phyloP scores from a whole-genome alignment of 2,113 vertebrate species.

The Triplophysa rosa region DNA sequence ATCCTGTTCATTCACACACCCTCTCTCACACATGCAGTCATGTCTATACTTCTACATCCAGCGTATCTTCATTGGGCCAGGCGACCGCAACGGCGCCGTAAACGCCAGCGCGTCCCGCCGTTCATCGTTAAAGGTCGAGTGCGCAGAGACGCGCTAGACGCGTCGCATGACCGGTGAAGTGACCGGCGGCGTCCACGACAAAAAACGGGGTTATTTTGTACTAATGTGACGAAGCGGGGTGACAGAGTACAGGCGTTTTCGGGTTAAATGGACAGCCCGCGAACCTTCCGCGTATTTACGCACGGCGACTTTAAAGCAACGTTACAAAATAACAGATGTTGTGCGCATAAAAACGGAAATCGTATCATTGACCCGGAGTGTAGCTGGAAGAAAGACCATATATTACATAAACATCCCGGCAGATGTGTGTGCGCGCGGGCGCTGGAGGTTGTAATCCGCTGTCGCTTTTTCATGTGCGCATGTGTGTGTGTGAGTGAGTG shows the following conservation, averaged over 20 bases:
- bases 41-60: slow-evolving; percentile 60
- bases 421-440: slow-evolving; percentile 56
- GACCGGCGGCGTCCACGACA: slow-evolving; percentile 26
- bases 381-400: slow-evolving; percentile 42
- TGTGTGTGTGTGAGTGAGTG: slow-evolving; percentile 22
- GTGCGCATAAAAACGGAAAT: slow-evolving; percentile 7
- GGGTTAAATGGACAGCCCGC: slow-evolving; percentile 38
- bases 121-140: slow-evolving; percentile 41
- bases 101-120: slow-evolving; percentile 34
- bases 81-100: slow-evolving; percentile 28
- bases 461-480: slow-evolving; percentile 37
- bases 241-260: slow-evolving; percentile 22
- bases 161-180: slow-evolving; percentile 11
- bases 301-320: not conserved
- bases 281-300: slow-evolving; percentile 20
- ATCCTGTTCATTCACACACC: slow-evolving; percentile 73
- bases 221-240: not conserved
- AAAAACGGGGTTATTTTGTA: not conserved
- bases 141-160: slow-evolving; percentile 16
- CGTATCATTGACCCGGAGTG: slow-evolving; percentile 40
- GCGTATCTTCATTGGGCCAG: slow-evolving; percentile 31
- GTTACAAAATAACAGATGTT: slow-evolving; percentile 8
- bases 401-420: slow-evolving; percentile 69
- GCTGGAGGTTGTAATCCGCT: slow-evolving; percentile 60
- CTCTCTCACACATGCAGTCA: slow-evolving; percentile 52